Conservation (phyloP, 2,888 invertebrate species). For the Deladenus siricidicola region DNA sequence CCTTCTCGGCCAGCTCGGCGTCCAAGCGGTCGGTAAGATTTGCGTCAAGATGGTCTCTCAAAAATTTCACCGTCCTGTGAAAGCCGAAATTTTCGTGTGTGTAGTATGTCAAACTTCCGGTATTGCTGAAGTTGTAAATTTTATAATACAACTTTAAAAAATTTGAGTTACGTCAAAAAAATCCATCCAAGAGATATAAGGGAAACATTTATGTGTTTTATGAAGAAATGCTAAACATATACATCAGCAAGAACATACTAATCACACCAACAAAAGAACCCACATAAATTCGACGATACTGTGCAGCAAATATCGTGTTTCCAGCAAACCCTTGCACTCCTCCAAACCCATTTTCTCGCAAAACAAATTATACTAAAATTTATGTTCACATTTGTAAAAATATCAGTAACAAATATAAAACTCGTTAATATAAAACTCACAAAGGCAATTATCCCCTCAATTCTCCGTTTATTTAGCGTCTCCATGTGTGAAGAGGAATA, state of each 20-base stretch:
- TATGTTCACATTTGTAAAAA: too few relatives aligned
- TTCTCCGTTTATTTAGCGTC: background rate
- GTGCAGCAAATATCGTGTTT: background rate
- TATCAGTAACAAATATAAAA: background rate
- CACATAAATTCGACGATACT: conserved; percentile 2
- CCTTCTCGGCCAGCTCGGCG: background rate
- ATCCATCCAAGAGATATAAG: background rate
- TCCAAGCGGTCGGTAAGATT: background rate
- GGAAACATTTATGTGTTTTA: too few relatives aligned
- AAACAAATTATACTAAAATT: background rate
- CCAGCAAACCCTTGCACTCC: background rate
- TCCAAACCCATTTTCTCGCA: background rate
- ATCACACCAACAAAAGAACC: background rate
- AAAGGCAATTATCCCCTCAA: conserved; percentile 2
- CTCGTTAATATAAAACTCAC: conserved; percentile 1
- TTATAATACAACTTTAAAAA: too few relatives aligned
- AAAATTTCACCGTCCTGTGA: background rate
- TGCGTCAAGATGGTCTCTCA: background rate
- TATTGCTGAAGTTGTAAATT: background rate
- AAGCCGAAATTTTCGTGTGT: background rate
- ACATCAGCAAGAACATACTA: background rate
- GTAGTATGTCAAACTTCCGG: background rate
- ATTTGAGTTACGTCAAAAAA: too few relatives aligned
- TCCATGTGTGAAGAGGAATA: too few relatives aligned
- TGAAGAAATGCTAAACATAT: too few relatives aligned